Conservation (phyloP, 2,888 invertebrate species). For the Amorpha juglandis region DNA sequence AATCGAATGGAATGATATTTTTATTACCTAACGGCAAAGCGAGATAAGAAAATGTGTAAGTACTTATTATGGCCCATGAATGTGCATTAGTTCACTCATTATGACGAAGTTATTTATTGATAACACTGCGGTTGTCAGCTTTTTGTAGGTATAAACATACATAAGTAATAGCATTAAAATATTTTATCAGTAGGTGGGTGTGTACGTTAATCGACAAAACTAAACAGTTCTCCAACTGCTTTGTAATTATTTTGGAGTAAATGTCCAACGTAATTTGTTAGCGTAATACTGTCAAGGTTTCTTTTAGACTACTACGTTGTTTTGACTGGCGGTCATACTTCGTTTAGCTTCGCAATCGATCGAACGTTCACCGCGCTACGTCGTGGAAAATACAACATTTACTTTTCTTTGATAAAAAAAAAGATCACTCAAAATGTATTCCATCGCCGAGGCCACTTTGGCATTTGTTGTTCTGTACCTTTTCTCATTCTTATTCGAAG, state of each 20-base stretch:
- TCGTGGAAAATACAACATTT: conserved; percentile 33
- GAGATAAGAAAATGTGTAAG: conserved; percentile 6
- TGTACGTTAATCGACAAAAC: conserved; percentile 23
- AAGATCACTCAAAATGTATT: conserved; percentile 69
- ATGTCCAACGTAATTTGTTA: conserved; percentile 39
- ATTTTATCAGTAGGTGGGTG: conserved; percentile 29
- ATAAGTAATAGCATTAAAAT: neutral
- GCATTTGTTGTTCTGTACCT: conserved; percentile 76
- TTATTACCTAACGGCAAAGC: neutral
- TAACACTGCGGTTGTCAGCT: conserved; percentile 10
- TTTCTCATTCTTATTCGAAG: conserved; percentile 78
- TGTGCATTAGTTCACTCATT: neutral
- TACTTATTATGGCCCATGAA: neutral
- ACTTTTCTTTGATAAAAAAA: conserved; percentile 31
- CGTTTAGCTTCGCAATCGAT: conserved; percentile 59
- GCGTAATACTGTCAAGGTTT: conserved; percentile 63
- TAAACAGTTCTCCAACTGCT: neutral
- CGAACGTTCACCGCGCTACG: conserved; percentile 56
- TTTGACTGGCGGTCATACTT: conserved; percentile 65
- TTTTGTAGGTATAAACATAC: conserved; percentile 5
- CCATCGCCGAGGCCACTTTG: conserved; percentile 77
- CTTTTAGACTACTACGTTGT: conserved; percentile 54
- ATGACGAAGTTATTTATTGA: conserved; percentile 3
- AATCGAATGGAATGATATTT: neutral
- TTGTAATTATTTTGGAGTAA: neutral